Conservation (phyloP, 1,140 invertebrate species). For the Chlorops oryzae region DNA sequence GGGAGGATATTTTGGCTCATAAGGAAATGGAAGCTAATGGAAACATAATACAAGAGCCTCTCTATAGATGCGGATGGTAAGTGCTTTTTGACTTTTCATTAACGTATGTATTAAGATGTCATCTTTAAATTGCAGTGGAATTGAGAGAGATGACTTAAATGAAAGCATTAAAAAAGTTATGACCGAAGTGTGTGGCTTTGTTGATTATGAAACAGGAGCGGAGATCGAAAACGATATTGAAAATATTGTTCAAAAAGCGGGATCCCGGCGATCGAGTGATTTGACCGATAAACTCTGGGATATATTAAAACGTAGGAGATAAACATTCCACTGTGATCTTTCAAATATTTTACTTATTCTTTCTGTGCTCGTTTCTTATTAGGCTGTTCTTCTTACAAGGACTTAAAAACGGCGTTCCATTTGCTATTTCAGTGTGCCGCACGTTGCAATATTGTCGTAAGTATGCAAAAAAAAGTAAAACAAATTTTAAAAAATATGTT, state of each 20-base stretch:
- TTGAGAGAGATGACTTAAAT: conserved; percentile 36
- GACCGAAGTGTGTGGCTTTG: conserved; percentile 30
- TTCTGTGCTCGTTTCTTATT: not conserved
- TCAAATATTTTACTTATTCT: not conserved
- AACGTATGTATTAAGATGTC: not conserved
- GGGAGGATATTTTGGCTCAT: conserved; percentile 34
- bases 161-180: conserved; percentile 35
- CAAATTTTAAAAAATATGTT: conserved; percentile 2
- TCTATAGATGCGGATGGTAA: conserved; percentile 16
- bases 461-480: conserved; percentile 4
- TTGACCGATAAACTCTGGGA: conserved; percentile 45
- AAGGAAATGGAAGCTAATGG: conserved; percentile 9
- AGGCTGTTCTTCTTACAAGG: conserved; percentile 35
- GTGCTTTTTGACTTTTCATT: not conserved
- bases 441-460: conserved; percentile 41
- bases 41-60: conserved; percentile 2
- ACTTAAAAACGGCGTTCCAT: conserved; percentile 36
- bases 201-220: conserved; percentile 16
- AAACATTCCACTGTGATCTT: not conserved
- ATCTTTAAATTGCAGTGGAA: conserved; percentile 18
- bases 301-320: conserved; percentile 26
- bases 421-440: conserved; percentile 42
- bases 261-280: conserved; percentile 27
- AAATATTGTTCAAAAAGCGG: conserved; percentile 30
- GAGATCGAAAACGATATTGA: conserved; percentile 30